Evolutionary conservation across 2,797 vertebrate genomes (phyloP).

Genomic region (Phalanger gymnotis): DNA sequence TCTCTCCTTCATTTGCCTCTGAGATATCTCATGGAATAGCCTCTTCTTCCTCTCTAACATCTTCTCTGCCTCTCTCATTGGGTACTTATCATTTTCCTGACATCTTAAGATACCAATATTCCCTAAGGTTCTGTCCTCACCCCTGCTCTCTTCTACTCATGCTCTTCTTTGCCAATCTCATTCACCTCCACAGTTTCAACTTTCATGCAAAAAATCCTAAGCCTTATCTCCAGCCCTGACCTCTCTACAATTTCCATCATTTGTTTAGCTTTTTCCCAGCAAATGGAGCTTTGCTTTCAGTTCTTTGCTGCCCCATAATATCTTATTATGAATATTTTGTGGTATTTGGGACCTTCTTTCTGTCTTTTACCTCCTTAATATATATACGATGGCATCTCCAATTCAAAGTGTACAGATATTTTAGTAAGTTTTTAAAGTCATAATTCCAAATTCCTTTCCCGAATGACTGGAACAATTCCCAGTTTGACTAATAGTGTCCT

Average conservation of each 20-base stretch:
- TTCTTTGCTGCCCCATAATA: neutral
- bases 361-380: neutral
- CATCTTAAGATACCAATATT: neutral
- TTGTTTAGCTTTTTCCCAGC: neutral
- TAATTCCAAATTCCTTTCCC: neutral
- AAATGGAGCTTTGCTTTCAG: neutral
- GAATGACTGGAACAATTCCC: neutral
- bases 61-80: neutral
- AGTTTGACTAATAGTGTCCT: neutral
- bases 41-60: neutral
- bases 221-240: neutral
- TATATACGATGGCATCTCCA: neutral
- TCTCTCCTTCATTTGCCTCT: neutral
- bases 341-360: neutral
- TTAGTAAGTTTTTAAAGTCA: neutral
- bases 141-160: neutral
- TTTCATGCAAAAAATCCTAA: neutral
- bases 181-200: neutral
- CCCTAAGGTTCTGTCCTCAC: neutral
- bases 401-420: neutral
- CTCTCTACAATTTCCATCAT: neutral
- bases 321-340: neutral
- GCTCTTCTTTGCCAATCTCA: neutral
- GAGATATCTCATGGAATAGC: neutral
- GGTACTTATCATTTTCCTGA: neutral